Conservation (phyloP, 1,140 invertebrate species). For the Temnothorax nylanderi region DNA sequence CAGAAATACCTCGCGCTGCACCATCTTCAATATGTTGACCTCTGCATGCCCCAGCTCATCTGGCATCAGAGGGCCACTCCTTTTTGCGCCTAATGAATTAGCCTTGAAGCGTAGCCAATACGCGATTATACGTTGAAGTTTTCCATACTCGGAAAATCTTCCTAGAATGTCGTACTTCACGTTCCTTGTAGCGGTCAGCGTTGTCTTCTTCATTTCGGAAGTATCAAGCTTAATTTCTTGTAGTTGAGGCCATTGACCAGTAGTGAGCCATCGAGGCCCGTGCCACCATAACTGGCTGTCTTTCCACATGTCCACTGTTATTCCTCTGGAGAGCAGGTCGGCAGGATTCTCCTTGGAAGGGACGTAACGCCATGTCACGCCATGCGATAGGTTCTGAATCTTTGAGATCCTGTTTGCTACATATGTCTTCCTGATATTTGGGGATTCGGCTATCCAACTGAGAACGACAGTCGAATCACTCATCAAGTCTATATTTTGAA, state of each 20-base stretch:
- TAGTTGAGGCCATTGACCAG: neutral
- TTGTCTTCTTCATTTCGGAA: neutral
- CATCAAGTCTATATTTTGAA: neutral
- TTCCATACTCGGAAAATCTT: neutral
- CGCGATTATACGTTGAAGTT: neutral
- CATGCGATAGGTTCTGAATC: neutral
- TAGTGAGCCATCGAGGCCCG: neutral
- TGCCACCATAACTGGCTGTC: neutral
- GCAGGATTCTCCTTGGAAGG: neutral
- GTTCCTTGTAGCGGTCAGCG: neutral
- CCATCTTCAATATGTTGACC: neutral
- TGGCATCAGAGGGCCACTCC: neutral
- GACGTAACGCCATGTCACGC: neutral
- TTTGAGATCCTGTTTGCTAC: neutral
- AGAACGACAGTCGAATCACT: neutral
- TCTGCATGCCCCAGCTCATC: neutral
- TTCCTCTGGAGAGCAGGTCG: neutral
- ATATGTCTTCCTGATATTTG: neutral
- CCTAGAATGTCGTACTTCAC: neutral
- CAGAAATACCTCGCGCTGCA: neutral
- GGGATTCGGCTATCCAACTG: neutral
- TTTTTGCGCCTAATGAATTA: neutral
- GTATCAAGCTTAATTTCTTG: neutral
- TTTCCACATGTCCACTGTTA: neutral
- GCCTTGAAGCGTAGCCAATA: neutral